Evolutionary conservation across 2,113 vertebrate genomes (phyloP).

Genomic region (Oryctolagus cuniculus): mOryCun1.1 NC_091434.1:121201501-121202000

Average conservation of each 20-base stretch:
- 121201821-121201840: not conserved
- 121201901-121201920: conserved; percentile 30
- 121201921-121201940: conserved; percentile 59
- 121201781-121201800: not conserved
- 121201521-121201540: too few relatives aligned
- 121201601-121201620: too few relatives aligned
- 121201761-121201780: not conserved
- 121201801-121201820: not conserved
- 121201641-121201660: too few relatives aligned
- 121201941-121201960: conserved; percentile 10
- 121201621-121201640: too few relatives aligned
- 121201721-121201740: not conserved
- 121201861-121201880: not conserved
- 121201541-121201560: too few relatives aligned
- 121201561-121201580: too few relatives aligned
- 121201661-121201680: too few relatives aligned
- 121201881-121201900: conserved; percentile 33
- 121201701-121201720: not conserved
- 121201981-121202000: conserved; percentile 1
- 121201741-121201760: too few relatives aligned
- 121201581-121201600: too few relatives aligned
- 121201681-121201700: too few relatives aligned
- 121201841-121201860: not conserved
- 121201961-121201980: conserved; percentile 52
- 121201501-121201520: too few relatives aligned